Evolutionary conservation across 2,888 invertebrate genomes (phyloP).

Genomic region (Hypomecis punctinalis): DNA sequence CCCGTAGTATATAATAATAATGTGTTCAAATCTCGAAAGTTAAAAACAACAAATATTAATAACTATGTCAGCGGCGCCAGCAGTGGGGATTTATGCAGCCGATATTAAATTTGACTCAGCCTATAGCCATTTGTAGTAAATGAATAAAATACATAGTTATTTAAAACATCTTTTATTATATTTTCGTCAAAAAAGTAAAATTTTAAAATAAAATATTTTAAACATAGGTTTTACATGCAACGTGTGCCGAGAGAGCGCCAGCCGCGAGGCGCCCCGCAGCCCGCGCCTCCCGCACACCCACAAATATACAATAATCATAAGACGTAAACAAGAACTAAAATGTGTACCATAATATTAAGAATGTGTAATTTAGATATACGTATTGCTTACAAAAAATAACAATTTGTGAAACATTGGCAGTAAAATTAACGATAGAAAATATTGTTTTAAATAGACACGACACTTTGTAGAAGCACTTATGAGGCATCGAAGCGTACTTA

Average conservation of each 20-base stretch:
- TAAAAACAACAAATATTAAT: no score
- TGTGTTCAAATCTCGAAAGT: no score
- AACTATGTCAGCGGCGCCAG: no score
- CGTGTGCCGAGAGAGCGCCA: slow-evolving; percentile 62
- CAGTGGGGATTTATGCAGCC: no score
- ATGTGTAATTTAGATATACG: slow-evolving; percentile 69
- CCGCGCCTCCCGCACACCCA: slow-evolving; percentile 49
- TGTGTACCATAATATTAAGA: slow-evolving; percentile 72
- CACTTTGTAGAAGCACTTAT: slow-evolving; percentile 78
- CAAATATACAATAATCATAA: slow-evolving; percentile 69
- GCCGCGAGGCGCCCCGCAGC: slow-evolving; percentile 28
- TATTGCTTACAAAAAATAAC: slow-evolving; percentile 70
- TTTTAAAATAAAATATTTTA: slow-evolving; percentile 83
- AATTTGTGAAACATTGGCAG: slow-evolving; percentile 81
- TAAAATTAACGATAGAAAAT: slow-evolving; percentile 68
- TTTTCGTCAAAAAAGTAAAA: slow-evolving; percentile 84
- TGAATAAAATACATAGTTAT: slow-evolving; percentile 52
- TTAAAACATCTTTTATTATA: slow-evolving; percentile 85
- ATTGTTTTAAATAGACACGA: slow-evolving; percentile 65
- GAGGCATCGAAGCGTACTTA: slow-evolving; percentile 81
- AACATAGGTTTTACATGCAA: slow-evolving; percentile 79
- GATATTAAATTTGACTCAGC: no score
- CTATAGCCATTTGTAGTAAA: slow-evolving; percentile 21
- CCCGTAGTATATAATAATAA: no score
- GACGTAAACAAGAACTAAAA: slow-evolving; percentile 71